Evolutionary conservation across 2,797 vertebrate species (phyloP), one percentile per base, ranked within the genome.

Genomic region (Glyptemys insculpta): DNA sequence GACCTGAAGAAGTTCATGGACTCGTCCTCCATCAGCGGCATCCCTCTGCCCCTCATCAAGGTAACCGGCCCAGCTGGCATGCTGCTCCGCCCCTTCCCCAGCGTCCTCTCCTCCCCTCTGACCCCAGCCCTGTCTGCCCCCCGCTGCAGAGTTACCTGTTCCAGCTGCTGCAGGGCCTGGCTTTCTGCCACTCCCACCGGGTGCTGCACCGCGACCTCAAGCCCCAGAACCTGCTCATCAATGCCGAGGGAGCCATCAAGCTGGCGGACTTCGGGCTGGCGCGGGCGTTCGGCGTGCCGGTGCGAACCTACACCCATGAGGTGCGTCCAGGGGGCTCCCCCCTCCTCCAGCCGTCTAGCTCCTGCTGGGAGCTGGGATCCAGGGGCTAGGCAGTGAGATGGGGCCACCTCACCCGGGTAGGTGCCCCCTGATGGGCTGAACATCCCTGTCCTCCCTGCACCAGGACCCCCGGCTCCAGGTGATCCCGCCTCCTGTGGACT

Each of bases 1-100:
- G 99, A 99, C 97, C 98, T 99, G 5, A 99, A 99, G 97, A 99
- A 99, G 98, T 99, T 99, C 97, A 99, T 99, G 99, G 99, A 99
- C 97, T 99, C 99, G 1, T 98, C 99, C 23, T 98, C 99, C 5
- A 98, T 99, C 80, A 97, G 98, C 16, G 99, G 99, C 44, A 99
- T 99, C 87, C 98, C 99, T 2, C 98, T 99, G 93, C 99, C 99
- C 6, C 98, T 99, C 81, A 99, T 99, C 79, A 99, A 99, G 99
- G 99, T 99, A 97, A 92, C 6, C 8, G n/a, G 80, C 85, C n/a
- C 44, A 80, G 15, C 50, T 10, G 5, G 37, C 23, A 2, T 6
- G 3, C 72, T 27, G 37, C 41, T 37, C 41, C 12, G 3, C 21
- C 41, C 6, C 23, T 5, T 16, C 4, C 34, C 65, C n/a, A 11